phyloP scores from a whole-genome alignment of 2,888 invertebrate genomes.

The Ophraella communa region DNA sequence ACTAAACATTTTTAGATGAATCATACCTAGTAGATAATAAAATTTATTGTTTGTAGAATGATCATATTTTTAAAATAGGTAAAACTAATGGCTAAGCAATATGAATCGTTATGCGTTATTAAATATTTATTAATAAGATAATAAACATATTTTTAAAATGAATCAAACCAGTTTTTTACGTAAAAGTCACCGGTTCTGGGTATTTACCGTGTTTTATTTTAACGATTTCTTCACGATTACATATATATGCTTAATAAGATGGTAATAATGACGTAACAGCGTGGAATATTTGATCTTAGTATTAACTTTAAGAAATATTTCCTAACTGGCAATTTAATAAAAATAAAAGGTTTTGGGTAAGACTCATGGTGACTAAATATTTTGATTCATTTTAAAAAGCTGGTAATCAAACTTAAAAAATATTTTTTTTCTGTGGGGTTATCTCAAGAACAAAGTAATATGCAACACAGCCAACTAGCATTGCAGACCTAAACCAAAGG shows the following conservation, averaged over 20 bases:
- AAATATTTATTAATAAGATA: slow-evolving; percentile 1
- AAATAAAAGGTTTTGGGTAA: no score
- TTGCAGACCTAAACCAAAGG: no score
- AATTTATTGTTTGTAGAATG: neutral
- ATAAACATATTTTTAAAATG: neutral
- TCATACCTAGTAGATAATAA: neutral
- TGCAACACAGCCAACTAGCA: no score
- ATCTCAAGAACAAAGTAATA: no score
- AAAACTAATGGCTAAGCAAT: neutral
- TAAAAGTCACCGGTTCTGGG: slow-evolving; percentile 14
- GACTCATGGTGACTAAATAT: no score
- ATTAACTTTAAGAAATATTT: no score
- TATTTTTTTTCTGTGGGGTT: no score
- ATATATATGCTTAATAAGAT: neutral
- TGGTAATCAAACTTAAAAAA: no score
- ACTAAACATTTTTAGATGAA: neutral
- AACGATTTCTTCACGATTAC: neutral
- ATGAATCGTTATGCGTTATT: neutral
- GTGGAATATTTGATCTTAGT: neutral
- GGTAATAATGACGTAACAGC: neutral
- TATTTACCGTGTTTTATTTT: neutral
- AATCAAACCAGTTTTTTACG: slow-evolving; percentile 11
- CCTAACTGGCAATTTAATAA: no score
- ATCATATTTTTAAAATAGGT: neutral
- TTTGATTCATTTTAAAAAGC: no score